These are phyloP conservation scores for Blennius ocellaris DNA, from an alignment of 2,113 vertebrate genomes.

Conservation along the genomic window DNA sequence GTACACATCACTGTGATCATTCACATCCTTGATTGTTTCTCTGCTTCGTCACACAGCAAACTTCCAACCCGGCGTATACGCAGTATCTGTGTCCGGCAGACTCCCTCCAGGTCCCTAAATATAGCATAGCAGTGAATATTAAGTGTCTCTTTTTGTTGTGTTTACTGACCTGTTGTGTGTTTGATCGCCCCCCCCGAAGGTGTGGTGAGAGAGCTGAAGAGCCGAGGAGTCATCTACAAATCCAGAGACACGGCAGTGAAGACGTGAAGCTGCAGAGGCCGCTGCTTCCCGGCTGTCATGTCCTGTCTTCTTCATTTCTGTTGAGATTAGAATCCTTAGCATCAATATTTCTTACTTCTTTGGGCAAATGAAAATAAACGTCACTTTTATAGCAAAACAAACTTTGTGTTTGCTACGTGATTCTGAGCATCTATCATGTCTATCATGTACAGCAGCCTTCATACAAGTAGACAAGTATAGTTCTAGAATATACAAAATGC, in stretches of 20 bases:
- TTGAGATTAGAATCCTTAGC: constrained; percentile 57
- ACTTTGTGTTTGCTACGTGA: too few relatives aligned
- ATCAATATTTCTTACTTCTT: too few relatives aligned
- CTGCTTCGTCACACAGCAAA: constrained; percentile 83
- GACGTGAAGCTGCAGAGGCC: too few relatives aligned
- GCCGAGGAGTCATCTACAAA: constrained; percentile 97
- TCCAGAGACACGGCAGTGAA: constrained; percentile 98
- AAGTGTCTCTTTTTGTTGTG: not conserved
- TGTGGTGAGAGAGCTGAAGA: constrained; percentile 97
- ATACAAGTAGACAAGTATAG: too few relatives aligned
- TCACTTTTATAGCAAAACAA: constrained; percentile 36
- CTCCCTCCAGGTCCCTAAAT: constrained; percentile 91
- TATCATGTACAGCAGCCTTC: too few relatives aligned
- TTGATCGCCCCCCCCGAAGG: constrained; percentile 80
- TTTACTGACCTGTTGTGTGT: not conserved
- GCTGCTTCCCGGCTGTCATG: constrained; percentile 4
- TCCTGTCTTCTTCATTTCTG: not conserved
- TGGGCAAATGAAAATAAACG: too few relatives aligned
- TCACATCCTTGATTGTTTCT: not conserved
- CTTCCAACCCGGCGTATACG: constrained; percentile 97
- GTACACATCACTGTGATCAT: too few relatives aligned
- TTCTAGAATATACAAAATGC: too few relatives aligned
- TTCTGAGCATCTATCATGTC: too few relatives aligned
- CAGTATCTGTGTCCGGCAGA: constrained; percentile 94
- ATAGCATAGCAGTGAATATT: not conserved